Evolutionary conservation across 2,888 invertebrate species (phyloP).

Genomic region (Aporophyla nigra): DNA sequence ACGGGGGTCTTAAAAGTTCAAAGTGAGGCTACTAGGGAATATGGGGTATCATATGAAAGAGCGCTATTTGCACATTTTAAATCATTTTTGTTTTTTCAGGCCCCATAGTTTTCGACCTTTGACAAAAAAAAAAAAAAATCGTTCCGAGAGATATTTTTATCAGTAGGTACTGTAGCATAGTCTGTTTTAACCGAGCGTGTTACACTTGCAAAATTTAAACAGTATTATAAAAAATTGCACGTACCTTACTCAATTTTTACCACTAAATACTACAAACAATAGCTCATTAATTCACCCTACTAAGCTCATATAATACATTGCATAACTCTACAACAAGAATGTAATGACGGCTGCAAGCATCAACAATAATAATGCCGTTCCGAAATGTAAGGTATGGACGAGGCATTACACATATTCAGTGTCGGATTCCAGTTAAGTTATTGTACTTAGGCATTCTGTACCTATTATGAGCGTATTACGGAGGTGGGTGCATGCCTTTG

Average conservation of each 20-base stretch:
- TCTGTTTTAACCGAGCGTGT: background rate
- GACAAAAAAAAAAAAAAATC: too few species aligned
- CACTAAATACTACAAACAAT: background rate
- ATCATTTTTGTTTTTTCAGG: too few species aligned
- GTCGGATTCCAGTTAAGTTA: constrained; percentile 83
- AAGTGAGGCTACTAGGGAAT: too few species aligned
- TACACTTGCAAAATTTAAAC: background rate
- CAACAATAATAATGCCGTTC: constrained; percentile 64
- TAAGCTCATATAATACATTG: constrained; percentile 1
- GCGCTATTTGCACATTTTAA: too few species aligned
- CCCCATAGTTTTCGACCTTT: too few species aligned
- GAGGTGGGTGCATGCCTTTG: constrained; percentile 87
- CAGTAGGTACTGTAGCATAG: too few species aligned
- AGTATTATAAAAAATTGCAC: background rate
- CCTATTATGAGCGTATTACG: constrained; percentile 80
- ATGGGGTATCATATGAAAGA: too few species aligned
- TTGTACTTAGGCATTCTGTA: constrained; percentile 84
- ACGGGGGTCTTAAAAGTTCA: too few species aligned
- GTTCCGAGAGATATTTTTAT: background rate
- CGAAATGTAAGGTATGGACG: constrained; percentile 79
- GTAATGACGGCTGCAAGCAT: constrained; percentile 55
- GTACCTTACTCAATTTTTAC: background rate
- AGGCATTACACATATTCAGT: constrained; percentile 80
- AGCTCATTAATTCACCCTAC: background rate
- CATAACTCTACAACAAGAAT: constrained; percentile 49